Evolutionary conservation across 2,888 invertebrate genomes (phyloP).

Genomic region (Lordiphosa andalusiaca): DNA sequence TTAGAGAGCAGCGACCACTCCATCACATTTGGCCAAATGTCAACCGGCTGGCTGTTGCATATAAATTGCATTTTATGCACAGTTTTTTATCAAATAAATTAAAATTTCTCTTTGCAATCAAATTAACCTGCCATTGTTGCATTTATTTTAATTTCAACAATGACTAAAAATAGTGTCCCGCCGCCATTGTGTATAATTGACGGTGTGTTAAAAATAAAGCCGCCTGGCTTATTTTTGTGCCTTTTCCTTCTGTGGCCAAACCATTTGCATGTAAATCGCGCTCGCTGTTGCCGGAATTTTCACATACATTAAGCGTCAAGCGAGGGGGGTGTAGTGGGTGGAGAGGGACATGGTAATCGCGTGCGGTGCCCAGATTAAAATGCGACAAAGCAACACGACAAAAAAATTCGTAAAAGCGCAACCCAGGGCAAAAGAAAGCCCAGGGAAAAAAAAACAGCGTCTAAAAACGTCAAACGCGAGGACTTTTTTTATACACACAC

Average conservation of each 20-base stretch:
- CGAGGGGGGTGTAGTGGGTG: background rate
- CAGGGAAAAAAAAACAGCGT: slow-evolving; percentile 25
- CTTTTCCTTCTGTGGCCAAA: slow-evolving; percentile 32
- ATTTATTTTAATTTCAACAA: slow-evolving; percentile 69
- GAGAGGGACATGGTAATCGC: slow-evolving; percentile 47
- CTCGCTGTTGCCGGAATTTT: slow-evolving; percentile 65
- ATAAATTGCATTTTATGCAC: slow-evolving; percentile 59
- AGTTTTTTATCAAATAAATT: slow-evolving; percentile 20
- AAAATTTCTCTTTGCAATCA: slow-evolving; percentile 37
- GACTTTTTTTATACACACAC: slow-evolving; percentile 44
- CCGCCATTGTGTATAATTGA: slow-evolving; percentile 64
- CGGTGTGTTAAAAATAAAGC: slow-evolving; percentile 69
- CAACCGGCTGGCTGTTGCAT: slow-evolving; percentile 49
- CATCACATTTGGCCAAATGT: slow-evolving; percentile 12
- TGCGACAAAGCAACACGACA: slow-evolving; percentile 70
- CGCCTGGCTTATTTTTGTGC: slow-evolving; percentile 61
- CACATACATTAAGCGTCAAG: slow-evolving; percentile 56
- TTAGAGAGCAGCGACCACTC: background rate
- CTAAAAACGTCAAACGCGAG: slow-evolving; percentile 67
- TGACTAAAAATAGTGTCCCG: slow-evolving; percentile 63
- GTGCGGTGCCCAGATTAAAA: slow-evolving; percentile 66
- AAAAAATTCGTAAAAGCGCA: slow-evolving; percentile 47
- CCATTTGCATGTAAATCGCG: slow-evolving; percentile 70
- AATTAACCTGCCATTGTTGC: slow-evolving; percentile 70
- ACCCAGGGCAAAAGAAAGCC: slow-evolving; percentile 14